Percentiles rank a stretch among this genome's conserved stretches.
Conservation (phyloP, 2,113 vertebrate species). For the Centropus bengalensis region DNA sequence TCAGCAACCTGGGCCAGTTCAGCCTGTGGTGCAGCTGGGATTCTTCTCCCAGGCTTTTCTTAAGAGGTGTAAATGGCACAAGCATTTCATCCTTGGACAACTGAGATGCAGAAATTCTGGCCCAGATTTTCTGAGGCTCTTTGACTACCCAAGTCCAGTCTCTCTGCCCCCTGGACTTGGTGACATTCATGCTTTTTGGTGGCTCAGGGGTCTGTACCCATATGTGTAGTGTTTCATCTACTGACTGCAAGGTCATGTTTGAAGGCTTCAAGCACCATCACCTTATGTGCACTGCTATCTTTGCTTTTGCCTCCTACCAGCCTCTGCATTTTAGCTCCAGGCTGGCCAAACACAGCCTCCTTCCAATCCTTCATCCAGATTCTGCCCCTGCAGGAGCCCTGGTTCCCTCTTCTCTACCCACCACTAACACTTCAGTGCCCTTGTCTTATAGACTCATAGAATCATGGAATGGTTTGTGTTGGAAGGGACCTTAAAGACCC, state of each 20-base stretch:
- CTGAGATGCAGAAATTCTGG: background rate
- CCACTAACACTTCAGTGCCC: background rate
- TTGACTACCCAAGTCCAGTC: background rate
- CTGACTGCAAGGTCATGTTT: background rate
- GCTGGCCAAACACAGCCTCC: background rate
- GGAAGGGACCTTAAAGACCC: too few relatives aligned
- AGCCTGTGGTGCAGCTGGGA: background rate
- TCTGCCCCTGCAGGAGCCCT: background rate
- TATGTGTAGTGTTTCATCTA: background rate
- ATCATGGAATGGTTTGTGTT: too few relatives aligned
- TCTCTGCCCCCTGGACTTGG: background rate
- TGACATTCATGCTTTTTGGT: background rate
- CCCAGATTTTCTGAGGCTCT: background rate
- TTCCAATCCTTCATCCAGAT: fast-evolving
- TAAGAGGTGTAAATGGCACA: background rate
- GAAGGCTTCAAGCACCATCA: too few relatives aligned
- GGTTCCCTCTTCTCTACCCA: background rate
- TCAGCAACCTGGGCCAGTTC: background rate
- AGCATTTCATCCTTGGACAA: background rate
- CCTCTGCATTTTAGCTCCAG: background rate
- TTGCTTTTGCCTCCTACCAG: background rate
- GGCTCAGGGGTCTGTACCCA: background rate
- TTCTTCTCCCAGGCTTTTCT: background rate
- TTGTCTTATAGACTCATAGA: too few relatives aligned
- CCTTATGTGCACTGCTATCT: fast-evolving